phyloP scores from a whole-genome alignment of 2,797 vertebrate genomes.

The Ibycter americanus region DNA sequence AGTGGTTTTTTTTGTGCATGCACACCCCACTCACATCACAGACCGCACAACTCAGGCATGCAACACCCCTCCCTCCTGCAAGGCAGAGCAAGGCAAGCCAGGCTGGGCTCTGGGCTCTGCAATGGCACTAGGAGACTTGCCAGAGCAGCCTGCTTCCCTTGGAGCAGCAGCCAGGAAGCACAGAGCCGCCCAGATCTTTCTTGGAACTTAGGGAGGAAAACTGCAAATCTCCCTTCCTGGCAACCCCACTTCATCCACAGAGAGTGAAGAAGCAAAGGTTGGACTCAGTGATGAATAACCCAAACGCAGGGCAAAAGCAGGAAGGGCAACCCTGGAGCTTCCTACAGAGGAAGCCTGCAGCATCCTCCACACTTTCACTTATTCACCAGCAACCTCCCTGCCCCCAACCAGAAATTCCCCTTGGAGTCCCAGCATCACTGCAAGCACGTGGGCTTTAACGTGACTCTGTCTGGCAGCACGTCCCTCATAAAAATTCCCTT shows the following conservation, averaged over 20 bases:
- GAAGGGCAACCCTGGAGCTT: background rate
- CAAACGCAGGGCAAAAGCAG: background rate
- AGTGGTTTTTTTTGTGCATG: too few relatives aligned
- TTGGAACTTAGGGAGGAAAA: background rate
- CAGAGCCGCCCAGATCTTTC: background rate
- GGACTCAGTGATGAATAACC: background rate
- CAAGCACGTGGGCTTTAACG: slow-evolving; percentile 3
- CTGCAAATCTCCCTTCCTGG: background rate
- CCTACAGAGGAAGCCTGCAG: background rate
- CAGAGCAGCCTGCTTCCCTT: background rate
- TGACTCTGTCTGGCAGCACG: background rate
- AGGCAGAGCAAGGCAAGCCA: background rate
- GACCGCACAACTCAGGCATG: background rate
- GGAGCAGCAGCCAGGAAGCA: background rate
- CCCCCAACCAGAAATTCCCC: background rate
- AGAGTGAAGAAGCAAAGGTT: fast-evolving
- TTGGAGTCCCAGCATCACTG: background rate
- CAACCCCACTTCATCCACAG: fast-evolving
- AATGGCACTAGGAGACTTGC: background rate
- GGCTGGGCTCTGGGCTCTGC: background rate
- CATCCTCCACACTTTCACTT: background rate
- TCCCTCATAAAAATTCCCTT: background rate
- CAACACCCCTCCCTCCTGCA: background rate
- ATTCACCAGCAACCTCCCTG: background rate
- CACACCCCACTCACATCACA: background rate